Conservation (phyloP, 2,888 invertebrate genomes). For the Caenorhabditis uteleia region DNA sequence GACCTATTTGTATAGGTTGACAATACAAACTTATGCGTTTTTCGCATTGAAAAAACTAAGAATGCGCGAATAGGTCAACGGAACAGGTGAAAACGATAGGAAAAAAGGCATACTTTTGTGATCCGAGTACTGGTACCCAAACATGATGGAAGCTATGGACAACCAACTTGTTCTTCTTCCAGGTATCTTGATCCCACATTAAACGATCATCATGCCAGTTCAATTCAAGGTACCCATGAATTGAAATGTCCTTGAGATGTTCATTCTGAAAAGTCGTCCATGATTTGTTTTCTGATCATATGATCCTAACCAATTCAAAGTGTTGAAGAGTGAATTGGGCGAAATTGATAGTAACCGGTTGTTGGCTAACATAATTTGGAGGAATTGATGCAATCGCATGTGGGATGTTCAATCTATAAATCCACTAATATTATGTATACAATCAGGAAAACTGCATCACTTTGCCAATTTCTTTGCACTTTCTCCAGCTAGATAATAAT, state of each 20-base stretch:
- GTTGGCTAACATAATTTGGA: slow-evolving; percentile 56
- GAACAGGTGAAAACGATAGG: slow-evolving; percentile 1
- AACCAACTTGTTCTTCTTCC: slow-evolving; percentile 63
- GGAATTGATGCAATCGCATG: slow-evolving; percentile 69
- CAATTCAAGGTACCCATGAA: slow-evolving; percentile 57
- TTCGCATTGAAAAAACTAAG: slow-evolving; percentile 5
- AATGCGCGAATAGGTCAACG: neutral
- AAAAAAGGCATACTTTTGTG: slow-evolving; percentile 44
- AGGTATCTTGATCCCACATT: slow-evolving; percentile 43
- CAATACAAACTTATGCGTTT: neutral
- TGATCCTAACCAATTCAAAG: slow-evolving; percentile 60
- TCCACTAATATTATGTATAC: no score
- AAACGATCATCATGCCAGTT: slow-evolving; percentile 50
- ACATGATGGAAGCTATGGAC: slow-evolving; percentile 66
- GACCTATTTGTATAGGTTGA: neutral
- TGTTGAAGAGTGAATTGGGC: slow-evolving; percentile 67
- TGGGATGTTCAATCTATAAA: slow-evolving; percentile 47
- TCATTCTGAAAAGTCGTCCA: slow-evolving; percentile 58
- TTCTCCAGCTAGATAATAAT: slow-evolving; percentile 66
- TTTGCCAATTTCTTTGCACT: slow-evolving; percentile 48
- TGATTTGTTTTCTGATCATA: neutral
- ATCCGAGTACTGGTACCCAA: slow-evolving; percentile 66
- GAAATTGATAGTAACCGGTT: slow-evolving; percentile 59
- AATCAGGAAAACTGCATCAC: slow-evolving; percentile 1
- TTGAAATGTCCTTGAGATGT: slow-evolving; percentile 64